These are phyloP conservation scores for Cylindroiulus punctatus DNA, from an alignment of 2,888 invertebrate genomes.

Conservation along the genomic window DNA sequence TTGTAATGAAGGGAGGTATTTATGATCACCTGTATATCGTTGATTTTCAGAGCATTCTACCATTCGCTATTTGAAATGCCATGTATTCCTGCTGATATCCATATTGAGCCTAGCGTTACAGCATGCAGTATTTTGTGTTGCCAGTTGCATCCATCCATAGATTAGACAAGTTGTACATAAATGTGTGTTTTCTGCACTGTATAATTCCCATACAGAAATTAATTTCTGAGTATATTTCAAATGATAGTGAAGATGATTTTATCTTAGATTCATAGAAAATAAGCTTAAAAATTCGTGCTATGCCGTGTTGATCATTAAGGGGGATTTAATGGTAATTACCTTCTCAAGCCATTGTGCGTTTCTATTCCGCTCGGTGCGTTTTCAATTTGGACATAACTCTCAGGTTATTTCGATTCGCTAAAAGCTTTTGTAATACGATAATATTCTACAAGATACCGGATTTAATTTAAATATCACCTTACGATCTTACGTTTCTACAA, in stretches of 20 bases:
- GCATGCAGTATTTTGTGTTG: no score
- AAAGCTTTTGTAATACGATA: slow-evolving; percentile 43
- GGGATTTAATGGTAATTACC: neutral
- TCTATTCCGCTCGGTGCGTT: neutral
- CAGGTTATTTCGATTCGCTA: slow-evolving; percentile 11
- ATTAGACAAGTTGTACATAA: no score
- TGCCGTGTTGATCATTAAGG: neutral
- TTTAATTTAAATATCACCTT: slow-evolving; percentile 30
- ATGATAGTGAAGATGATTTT: neutral
- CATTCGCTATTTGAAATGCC: no score
- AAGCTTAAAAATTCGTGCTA: neutral
- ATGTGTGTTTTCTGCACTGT: no score
- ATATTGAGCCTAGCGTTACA: no score
- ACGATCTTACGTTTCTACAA: slow-evolving; percentile 8
- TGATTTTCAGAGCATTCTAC: no score
- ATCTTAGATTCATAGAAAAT: neutral
- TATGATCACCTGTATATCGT: no score
- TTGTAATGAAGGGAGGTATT: no score
- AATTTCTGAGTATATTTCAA: neutral
- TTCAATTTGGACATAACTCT: neutral
- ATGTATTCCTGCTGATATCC: no score
- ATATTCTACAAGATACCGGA: neutral
- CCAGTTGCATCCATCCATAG: no score
- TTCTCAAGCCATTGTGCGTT: neutral
- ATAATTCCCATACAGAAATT: neutral